Percentiles rank a stretch among this genome's conserved stretches.
Conservation (phyloP, 2,797 vertebrate species). For the Platalea minor region DNA sequence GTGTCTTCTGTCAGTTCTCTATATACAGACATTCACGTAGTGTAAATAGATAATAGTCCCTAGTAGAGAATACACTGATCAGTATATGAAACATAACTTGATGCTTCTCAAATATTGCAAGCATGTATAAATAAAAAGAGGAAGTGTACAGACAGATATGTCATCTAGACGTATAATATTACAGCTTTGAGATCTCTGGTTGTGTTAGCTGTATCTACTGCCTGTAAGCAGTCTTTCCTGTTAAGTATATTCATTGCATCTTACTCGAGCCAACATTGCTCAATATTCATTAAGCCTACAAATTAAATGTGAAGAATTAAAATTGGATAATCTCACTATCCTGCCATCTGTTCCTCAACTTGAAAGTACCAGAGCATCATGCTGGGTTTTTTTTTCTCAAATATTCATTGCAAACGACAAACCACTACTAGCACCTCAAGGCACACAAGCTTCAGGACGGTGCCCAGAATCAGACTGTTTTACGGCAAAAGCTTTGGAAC, state of each 20-base stretch:
- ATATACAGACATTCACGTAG: rapidly evolving
- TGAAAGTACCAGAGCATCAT: neutral
- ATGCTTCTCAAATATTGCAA: neutral
- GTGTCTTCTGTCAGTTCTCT: neutral
- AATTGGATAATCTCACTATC: conserved; percentile 3
- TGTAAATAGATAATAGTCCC: neutral
- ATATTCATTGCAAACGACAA: neutral
- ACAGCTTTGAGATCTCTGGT: neutral
- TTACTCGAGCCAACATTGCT: neutral
- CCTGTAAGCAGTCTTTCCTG: neutral
- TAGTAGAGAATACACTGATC: neutral
- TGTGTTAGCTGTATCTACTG: neutral
- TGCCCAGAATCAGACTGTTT: neutral
- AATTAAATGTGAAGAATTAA: conserved; percentile 46
- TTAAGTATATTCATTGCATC: neutral
- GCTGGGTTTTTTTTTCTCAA: neutral
- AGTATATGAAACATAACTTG: neutral
- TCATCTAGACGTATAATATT: neutral
- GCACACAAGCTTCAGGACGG: neutral
- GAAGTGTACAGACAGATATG: neutral
- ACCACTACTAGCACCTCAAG: neutral
- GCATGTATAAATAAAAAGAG: neutral
- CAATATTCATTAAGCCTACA: conserved; percentile 7
- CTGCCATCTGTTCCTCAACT: conserved; percentile 36
- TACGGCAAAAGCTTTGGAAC: neutral